Base-by-base conservation (phyloP, 2,797 vertebrate genomes). In the Prunella strophiata region DNA sequence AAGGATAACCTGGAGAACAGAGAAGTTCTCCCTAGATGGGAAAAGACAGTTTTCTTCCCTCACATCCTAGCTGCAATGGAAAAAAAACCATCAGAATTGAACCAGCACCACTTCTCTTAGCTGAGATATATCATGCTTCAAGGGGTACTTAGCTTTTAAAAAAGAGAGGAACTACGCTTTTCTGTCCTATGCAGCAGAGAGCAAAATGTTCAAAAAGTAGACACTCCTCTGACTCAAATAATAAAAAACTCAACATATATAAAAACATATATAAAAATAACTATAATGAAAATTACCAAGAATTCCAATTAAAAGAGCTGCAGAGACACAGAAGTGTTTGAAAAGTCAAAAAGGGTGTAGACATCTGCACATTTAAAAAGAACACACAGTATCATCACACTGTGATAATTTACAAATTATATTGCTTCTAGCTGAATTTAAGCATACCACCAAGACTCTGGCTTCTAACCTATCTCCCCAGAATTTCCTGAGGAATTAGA, bases 11-110 rank as follows among this genome's bases (percentile, higher is more conserved):
- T 40, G 34, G 43, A 71, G 32, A 63, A 71, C 13, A 63, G 26
- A 71, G 58, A 34, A 75, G 9, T 13, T 62, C 29, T 77, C 38
- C 14, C 0, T 0, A 63, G 29, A 15, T 7, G 8, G 16, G 34
- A 67, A 77, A 66, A 74, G 20, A 43, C 3, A 43, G 3, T 17
- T 11, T 67, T n/a, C 10, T 29, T 80, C 45, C 17, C 29, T 83
- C 34, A 7, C 11, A 72, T 34, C 25, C 50, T 27, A 51, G 17
- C 9, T 52, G 65, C 62, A 67, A 25, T 4, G 15, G 51, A 19
- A 32, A 78, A 85, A 75, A 76, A 32, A 36, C 36, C 22, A 11
- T 32, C 32, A 3, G 54, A 66, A 57, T 19, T 29, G 42, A 51
- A 47, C 22, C 18, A 80, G 29, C 16, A 23, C 1, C 3, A 9